Base-by-base conservation (phyloP, 2,113 vertebrate species). In the Cynopterus brachyotis region DNA sequence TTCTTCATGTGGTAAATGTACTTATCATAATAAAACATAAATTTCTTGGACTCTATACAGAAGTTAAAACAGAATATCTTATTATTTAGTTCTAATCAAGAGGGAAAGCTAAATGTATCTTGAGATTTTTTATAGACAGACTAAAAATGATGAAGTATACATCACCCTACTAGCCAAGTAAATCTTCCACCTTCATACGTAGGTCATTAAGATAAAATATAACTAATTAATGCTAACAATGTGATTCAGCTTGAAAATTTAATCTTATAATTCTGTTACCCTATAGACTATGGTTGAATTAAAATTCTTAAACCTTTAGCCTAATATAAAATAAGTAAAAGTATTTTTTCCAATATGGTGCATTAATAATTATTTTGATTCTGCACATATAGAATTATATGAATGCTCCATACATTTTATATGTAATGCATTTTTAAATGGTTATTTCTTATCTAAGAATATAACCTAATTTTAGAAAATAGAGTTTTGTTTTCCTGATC, bases 11-110 rank as follows among this genome's bases (percentile, higher is more conserved):
- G 85, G 53, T 86, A 92, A 97, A 94, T 96, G 57, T 72, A 92
- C 97, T 97, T 97, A 88, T 75, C 89, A 40, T 89, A 53, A 83
- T 50, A 96, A 88, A 93, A 92, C 53, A 53, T 66, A 97, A 1
- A 69, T 83, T 81, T 95, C 89, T 97, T 62, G 13, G 26, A 32
- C 76, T 89, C 17, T 60, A 70, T 78, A 97, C 32, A 98, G 81
- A 96, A 93, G 30, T 50, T 90, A 78, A 76, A 96, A 24, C 45
- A 94, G 55, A 87, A 42, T 79, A 85, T 67, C 60, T 92, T 95
- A 92, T 66, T 60, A 85, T 87, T 97, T 89, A 95, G 9, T 60
- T 91, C 42, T 47, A 55, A 40, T 76, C 22, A 93, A 55, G 59
- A 40, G 28, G 40, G 84, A 94, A 90, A 92, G 4, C 0, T 95